These are phyloP conservation scores for Sakesphorus luctuosus DNA, from an alignment of 2,113 vertebrate species.

Conservation along the genomic window DNA sequence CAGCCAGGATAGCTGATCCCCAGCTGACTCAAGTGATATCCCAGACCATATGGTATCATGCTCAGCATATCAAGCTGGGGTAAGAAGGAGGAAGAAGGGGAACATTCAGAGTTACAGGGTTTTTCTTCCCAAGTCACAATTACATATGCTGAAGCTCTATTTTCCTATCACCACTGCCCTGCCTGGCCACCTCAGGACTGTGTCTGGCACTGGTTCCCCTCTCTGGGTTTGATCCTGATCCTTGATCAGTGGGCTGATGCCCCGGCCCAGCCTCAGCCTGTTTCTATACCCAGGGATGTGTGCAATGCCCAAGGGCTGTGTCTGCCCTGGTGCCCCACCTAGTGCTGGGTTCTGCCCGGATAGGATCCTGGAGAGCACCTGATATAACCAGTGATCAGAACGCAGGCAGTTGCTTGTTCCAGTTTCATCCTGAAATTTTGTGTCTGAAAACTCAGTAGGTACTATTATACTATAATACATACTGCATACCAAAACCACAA, in stretches of 20 bases:
- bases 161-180: background rate
- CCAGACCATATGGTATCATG: background rate
- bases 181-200: background rate
- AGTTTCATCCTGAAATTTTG: background rate
- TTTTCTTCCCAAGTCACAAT: background rate
- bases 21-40: background rate
- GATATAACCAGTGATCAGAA: background rate
- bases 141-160: background rate
- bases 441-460: background rate
- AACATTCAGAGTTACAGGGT: fast-evolving
- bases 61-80: background rate
- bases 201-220: background rate
- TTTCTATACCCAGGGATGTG: fast-evolving
- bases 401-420: background rate
- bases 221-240: background rate
- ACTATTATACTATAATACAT: too few relatives aligned
- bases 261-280: background rate
- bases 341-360: background rate
- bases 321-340: fast-evolving
- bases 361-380: fast-evolving
- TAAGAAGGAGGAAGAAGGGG: background rate
- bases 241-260: fast-evolving
- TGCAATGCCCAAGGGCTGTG: fast-evolving
- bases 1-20: background rate
- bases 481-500: background rate